phyloP scores from a whole-genome alignment of 2,888 invertebrate genomes.

The Perithous albicinctus region DNA sequence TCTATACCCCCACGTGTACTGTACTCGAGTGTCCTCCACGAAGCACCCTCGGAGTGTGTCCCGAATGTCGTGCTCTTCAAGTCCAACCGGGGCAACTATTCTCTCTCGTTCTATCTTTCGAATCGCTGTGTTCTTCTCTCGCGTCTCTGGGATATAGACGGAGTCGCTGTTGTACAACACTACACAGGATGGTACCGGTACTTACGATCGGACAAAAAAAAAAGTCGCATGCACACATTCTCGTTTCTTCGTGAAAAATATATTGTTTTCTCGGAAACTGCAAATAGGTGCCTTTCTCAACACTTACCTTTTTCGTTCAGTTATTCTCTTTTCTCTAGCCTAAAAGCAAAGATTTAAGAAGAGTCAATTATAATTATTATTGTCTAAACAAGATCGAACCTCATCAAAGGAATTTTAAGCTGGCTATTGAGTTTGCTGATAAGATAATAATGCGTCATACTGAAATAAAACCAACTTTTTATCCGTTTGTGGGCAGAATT shows the following conservation, averaged over 20 bases:
- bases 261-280: neutral
- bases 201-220: neutral
- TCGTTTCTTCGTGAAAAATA: neutral
- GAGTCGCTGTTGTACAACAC: conserved; percentile 2
- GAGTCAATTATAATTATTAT: too few species aligned
- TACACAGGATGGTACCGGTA: conserved; percentile 5
- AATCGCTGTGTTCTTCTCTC: conserved; percentile 30
- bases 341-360: neutral
- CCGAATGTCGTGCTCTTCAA: conserved; percentile 61
- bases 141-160: neutral
- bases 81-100: conserved; percentile 53
- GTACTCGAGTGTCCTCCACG: conserved; percentile 61
- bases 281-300: neutral
- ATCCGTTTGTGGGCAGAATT: too few species aligned
- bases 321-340: neutral
- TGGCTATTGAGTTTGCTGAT: too few species aligned
- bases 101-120: conserved; percentile 36
- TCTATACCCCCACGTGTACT: conserved; percentile 59
- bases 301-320: neutral
- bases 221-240: too few species aligned
- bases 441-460: too few species aligned
- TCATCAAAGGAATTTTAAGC: too few species aligned
- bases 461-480: too few species aligned
- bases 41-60: conserved; percentile 54
- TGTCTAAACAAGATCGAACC: too few species aligned